Evolutionary conservation across 2,888 invertebrate genomes (phyloP).

Genomic region (Nemapogon koenigi): DNA sequence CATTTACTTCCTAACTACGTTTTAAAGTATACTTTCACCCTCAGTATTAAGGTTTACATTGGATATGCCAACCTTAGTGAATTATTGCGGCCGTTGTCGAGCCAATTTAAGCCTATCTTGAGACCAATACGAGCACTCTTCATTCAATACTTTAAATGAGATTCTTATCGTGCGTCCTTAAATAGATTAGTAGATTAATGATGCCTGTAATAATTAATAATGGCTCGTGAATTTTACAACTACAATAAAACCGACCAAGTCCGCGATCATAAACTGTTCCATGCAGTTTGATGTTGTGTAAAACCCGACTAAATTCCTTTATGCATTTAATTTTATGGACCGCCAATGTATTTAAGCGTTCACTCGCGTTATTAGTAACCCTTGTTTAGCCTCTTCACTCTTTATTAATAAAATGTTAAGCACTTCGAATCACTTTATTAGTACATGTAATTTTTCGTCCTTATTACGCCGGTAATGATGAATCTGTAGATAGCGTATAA

Average conservation of each 20-base stretch:
- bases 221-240: slow-evolving; percentile 64
- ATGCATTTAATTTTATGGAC: slow-evolving; percentile 46
- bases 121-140: slow-evolving; percentile 62
- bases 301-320: slow-evolving; percentile 27
- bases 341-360: slow-evolving; percentile 42
- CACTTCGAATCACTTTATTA: no score
- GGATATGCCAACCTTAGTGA: neutral
- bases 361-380: slow-evolving; percentile 34
- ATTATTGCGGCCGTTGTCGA: slow-evolving; percentile 17
- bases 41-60: slow-evolving; percentile 14
- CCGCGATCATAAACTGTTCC: slow-evolving; percentile 51
- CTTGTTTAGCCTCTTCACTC: slow-evolving; percentile 16
- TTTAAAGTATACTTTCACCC: slow-evolving; percentile 18
- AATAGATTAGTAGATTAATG: slow-evolving; percentile 66
- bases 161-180: slow-evolving; percentile 63
- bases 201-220: slow-evolving; percentile 66
- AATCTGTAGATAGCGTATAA: no score
- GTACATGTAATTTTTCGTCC: no score
- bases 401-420: no score
- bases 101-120: slow-evolving; percentile 60
- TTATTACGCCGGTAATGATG: no score
- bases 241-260: slow-evolving; percentile 56
- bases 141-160: slow-evolving; percentile 66
- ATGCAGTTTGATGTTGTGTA: slow-evolving; percentile 54
- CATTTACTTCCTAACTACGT: slow-evolving; percentile 17